These are phyloP conservation scores for Catalaphyllia jardinei DNA, from an alignment of 64 coral and sea anemone species.

Conservation along the genomic window DNA sequence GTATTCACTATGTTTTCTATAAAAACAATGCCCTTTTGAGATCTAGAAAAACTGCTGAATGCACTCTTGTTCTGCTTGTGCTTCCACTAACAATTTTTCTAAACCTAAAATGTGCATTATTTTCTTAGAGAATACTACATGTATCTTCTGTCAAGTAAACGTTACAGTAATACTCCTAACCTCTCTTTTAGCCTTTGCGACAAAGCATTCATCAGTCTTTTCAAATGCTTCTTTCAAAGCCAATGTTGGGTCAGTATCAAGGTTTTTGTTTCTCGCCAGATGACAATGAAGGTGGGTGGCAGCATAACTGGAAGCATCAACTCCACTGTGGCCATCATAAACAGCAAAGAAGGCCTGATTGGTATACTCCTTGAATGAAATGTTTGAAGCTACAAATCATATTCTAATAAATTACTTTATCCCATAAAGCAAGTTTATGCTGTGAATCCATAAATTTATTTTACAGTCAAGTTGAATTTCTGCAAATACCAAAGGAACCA, in stretches of 20 bases:
- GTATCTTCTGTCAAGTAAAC: no score
- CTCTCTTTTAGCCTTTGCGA: slow-evolving; percentile 84
- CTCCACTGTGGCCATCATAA: slow-evolving; percentile 97
- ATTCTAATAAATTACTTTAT: no score
- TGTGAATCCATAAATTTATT: no score
- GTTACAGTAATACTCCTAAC: slow-evolving; percentile 10
- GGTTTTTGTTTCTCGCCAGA: slow-evolving; percentile 64
- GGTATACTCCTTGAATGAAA: slow-evolving; percentile 65
- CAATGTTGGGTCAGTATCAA: slow-evolving; percentile 46
- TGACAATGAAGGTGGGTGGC: slow-evolving; percentile 76
- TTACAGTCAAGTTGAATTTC: no score
- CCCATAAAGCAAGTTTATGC: no score
- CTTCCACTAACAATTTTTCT: not conserved
- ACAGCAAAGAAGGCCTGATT: slow-evolving; percentile 96
- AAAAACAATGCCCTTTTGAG: no score
- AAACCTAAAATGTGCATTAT: not conserved
- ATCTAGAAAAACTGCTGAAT: no score
- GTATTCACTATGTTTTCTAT: no score
- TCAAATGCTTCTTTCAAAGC: slow-evolving; percentile 86
- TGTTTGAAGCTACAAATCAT: not conserved
- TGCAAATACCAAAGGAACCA: no score
- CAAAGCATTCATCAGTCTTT: slow-evolving; percentile 86
- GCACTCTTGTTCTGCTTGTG: no score
- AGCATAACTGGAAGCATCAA: slow-evolving; percentile 83
- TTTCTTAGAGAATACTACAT: not conserved